A percentile compares a stretch with the other conserved stretches of the same genome.
Evolutionary conservation across 2,888 invertebrate genomes (phyloP).

Genomic region (Sarcophaga subvicina): DNA sequence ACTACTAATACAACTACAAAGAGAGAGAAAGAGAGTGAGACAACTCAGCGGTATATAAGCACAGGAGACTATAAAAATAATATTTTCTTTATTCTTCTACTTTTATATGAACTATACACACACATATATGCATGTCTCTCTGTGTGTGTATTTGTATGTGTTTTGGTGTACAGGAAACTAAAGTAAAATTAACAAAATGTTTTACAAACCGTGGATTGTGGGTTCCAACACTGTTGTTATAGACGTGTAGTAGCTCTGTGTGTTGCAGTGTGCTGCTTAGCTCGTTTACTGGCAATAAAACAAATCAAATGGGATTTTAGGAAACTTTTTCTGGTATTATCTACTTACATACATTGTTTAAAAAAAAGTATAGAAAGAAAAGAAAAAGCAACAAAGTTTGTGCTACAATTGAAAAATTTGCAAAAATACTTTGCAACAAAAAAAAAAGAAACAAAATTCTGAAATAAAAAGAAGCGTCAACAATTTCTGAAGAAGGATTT

Average conservation of each 20-base stretch:
- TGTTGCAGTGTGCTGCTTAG: slow-evolving; percentile 7
- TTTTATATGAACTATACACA: neutral
- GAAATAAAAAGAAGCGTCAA: neutral
- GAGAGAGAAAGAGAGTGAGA: neutral
- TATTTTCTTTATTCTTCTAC: slow-evolving; percentile 13
- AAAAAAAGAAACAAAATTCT: neutral
- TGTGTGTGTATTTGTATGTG: slow-evolving; percentile 5
- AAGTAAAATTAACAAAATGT: slow-evolving; percentile 70
- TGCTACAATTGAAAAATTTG: slow-evolving; percentile 28
- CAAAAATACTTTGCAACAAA: slow-evolving; percentile 17
- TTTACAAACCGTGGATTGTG: slow-evolving; percentile 70
- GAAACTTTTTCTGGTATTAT: slow-evolving; percentile 56
- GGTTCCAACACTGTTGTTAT: slow-evolving; percentile 50
- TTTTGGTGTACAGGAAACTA: slow-evolving; percentile 60
- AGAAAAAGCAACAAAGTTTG: slow-evolving; percentile 5
- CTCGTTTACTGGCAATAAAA: slow-evolving; percentile 53
- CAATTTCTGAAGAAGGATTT: neutral
- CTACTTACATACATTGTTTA: slow-evolving; percentile 44
- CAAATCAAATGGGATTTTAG: slow-evolving; percentile 67
- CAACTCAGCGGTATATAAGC: neutral
- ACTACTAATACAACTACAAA: neutral
- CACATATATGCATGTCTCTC: neutral
- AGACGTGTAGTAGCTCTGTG: neutral
- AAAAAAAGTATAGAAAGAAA: neutral
- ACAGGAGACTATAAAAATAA: slow-evolving; percentile 28